Evolutionary conservation across 2,888 invertebrate genomes (phyloP), one percentile per base, ranked within the genome.

Genomic region (Thereva nobilitata): DNA sequence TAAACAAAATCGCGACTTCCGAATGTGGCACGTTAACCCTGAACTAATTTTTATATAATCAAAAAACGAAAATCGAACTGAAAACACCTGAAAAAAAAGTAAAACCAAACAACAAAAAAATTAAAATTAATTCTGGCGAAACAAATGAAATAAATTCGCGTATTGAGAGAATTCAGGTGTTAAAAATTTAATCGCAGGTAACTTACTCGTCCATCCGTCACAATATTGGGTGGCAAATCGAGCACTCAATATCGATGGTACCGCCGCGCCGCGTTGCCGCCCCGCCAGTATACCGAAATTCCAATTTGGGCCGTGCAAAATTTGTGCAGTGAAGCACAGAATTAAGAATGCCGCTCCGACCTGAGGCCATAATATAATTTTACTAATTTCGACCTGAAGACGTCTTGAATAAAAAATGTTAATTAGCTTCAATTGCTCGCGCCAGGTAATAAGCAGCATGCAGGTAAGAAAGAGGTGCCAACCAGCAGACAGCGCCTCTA

Each of bases 41-140:
- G 23, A 23, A 23, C 23, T 23, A 23, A 23, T 23, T 23, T 23
- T 23, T 23, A 23, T 23, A 23, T 23, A 23, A 23, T 23, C 8
- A 44, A 44, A 7, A 42, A 8, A 44, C n/a, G 8, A 44, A 44
- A 44, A 44, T 44, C 8, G 8, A 1, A 9, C 3, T 3, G 44
- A 8, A 44, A 44, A 44, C 44, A 44, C 44, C 44, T 44, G 23
- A 55, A 55, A 55, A 55, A 55, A 55, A 2, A 10, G 55, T 55
- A 41, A 40, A 55, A 55, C 41, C 41, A 55, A 23, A 55, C 38
- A 55, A 55, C 1, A 23, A 23, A 23, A 23, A 23, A 23, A 23
- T 23, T 55, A 40, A 55, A 55, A 55, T 55, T 55, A 41, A 55
- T 55, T 55, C 55, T 55, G 55, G 55, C 41, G 55, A 55, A 55